Evolutionary conservation across 2,797 vertebrate species (phyloP).

Genomic region (Phylloscopus collybita): DNA sequence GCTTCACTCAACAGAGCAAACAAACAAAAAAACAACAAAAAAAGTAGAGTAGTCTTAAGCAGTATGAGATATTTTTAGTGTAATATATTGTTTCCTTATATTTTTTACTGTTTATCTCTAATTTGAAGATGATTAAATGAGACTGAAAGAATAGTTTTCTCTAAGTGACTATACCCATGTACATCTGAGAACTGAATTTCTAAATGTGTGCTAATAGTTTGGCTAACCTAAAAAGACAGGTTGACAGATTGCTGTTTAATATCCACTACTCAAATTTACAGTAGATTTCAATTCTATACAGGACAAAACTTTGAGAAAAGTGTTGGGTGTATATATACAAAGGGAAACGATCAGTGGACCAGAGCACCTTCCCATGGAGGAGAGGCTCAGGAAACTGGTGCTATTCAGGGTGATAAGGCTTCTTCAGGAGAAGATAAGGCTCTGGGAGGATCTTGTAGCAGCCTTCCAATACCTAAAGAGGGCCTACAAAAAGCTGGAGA

Average conservation of each 20-base stretch:
- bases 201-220: not conserved
- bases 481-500: not conserved
- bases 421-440: not conserved
- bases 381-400: not conserved
- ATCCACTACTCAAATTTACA: accelerated
- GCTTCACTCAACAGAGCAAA: not conserved
- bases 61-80: not conserved
- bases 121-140: not conserved
- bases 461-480: not conserved
- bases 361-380: accelerated
- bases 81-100: not conserved
- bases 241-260: not conserved
- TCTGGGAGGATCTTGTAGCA: accelerated
- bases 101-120: not conserved
- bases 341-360: not conserved
- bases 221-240: not conserved
- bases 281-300: not conserved
- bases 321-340: accelerated
- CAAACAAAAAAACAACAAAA: not conserved
- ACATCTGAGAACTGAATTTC: not conserved
- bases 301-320: not conserved
- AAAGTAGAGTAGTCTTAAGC: not conserved
- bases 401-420: not conserved
- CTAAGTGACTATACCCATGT: accelerated
- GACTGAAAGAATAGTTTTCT: not conserved